These are phyloP conservation scores for Proisotoma minuta DNA, from an alignment of 2,888 invertebrate species.

Conservation along the genomic window DNA sequence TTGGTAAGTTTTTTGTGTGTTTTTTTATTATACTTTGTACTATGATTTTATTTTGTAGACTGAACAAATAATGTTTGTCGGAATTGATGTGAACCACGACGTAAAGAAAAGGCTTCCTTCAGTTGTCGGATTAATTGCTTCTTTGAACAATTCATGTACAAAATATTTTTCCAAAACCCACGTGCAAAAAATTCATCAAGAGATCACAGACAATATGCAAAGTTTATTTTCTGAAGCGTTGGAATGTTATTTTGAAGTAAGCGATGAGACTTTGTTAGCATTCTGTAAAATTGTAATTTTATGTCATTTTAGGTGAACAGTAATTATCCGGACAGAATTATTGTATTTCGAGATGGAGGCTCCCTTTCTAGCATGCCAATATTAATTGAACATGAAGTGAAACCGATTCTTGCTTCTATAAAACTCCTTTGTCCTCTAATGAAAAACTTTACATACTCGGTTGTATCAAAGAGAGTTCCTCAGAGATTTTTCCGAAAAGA, in stretches of 20 bases:
- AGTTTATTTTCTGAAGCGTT: conserved; percentile 61
- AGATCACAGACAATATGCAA: conserved; percentile 12
- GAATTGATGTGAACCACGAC: conserved; percentile 83
- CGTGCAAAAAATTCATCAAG: conserved; percentile 28
- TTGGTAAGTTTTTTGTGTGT: conserved; percentile 53
- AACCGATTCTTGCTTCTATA: conserved; percentile 64
- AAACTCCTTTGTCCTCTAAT: conserved; percentile 56
- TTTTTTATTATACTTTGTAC: background rate
- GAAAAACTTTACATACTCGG: conserved; percentile 13
- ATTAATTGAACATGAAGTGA: conserved; percentile 70
- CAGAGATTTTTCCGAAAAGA: conserved; percentile 15
- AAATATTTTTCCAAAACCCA: conserved; percentile 66
- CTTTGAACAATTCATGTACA: conserved; percentile 69
- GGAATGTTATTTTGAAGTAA: conserved; percentile 61
- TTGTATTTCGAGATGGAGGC: conserved; percentile 89
- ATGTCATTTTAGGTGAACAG: conserved; percentile 55
- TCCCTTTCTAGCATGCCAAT: conserved; percentile 77
- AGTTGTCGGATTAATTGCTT: conserved; percentile 68
- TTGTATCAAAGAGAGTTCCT: conserved; percentile 20
- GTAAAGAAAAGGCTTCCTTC: conserved; percentile 59
- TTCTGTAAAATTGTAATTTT: background rate
- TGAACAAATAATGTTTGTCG: conserved; percentile 71
- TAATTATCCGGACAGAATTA: conserved; percentile 68
- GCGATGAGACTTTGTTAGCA: conserved; percentile 8
- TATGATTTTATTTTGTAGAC: conserved; percentile 12